Evolutionary conservation across 2,113 vertebrate genomes (phyloP).

Genomic region (Aramus guarauna): DNA sequence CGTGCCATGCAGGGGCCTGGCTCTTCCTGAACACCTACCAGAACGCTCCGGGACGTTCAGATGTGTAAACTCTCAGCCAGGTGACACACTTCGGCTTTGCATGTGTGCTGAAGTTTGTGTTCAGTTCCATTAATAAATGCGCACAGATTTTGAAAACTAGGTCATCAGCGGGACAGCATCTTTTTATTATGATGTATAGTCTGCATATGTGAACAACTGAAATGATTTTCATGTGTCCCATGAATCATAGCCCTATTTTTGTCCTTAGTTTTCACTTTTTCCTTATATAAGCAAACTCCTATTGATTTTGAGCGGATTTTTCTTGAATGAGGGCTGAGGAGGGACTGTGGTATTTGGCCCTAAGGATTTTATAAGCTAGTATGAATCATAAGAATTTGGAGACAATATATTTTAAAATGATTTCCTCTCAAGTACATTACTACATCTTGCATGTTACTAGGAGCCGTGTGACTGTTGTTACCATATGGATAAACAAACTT

Average conservation of each 20-base stretch:
- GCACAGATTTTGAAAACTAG: background rate
- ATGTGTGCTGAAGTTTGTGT: background rate
- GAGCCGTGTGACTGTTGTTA: background rate
- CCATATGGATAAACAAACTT: conserved; percentile 47
- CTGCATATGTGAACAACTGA: background rate
- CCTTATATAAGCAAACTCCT: conserved; percentile 23
- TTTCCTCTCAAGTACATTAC: conserved; percentile 30
- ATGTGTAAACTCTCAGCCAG: background rate
- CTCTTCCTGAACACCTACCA: background rate
- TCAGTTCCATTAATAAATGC: background rate
- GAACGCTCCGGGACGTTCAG: background rate
- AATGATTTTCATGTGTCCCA: background rate
- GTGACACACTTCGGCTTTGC: background rate
- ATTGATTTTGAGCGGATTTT: conserved; percentile 24
- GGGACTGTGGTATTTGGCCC: conserved; percentile 16
- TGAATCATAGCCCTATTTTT: conserved; percentile 36
- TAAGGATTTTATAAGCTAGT: background rate
- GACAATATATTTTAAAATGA: conserved; percentile 31
- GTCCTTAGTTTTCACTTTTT: background rate
- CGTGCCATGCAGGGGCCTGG: background rate
- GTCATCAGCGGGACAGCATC: background rate
- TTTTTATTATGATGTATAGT: background rate
- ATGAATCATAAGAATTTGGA: conserved; percentile 32
- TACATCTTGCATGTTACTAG: background rate
- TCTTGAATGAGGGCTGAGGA: conserved; percentile 35